Evolutionary conservation across 2,888 invertebrate species (phyloP).

Genomic region (Microplitis manilae): DNA sequence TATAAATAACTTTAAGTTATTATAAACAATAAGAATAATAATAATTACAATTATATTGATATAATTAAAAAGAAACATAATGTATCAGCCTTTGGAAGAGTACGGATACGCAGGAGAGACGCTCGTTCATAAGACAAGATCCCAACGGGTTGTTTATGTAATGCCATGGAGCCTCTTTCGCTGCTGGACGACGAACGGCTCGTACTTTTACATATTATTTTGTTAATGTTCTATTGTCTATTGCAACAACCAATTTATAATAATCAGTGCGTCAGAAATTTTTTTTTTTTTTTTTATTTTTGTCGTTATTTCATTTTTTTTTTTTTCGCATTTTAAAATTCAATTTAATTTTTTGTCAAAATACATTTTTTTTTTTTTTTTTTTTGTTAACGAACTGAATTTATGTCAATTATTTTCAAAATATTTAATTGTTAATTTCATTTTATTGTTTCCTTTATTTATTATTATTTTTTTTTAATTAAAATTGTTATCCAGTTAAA

Average conservation of each 20-base stretch:
- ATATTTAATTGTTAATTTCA: too few species aligned
- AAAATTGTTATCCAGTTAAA: too few species aligned
- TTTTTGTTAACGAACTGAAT: too few species aligned
- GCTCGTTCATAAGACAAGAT: conserved; percentile 19
- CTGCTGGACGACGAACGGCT: conserved; percentile 37
- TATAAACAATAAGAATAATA: conserved; percentile 43
- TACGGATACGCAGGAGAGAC: conserved; percentile 2
- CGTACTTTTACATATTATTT: not conserved
- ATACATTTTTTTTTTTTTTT: too few species aligned
- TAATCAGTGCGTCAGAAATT: not conserved
- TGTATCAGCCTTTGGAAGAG: conserved; percentile 6
- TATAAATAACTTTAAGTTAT: conserved; percentile 61
- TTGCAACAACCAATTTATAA: not conserved
- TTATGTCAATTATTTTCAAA: too few species aligned
- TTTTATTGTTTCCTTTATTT: too few species aligned
- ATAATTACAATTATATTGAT: not conserved
- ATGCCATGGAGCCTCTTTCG: conserved; percentile 31
- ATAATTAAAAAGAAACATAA: not conserved
- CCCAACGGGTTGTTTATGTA: not conserved
- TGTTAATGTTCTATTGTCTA: not conserved
- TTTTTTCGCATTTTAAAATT: too few species aligned
- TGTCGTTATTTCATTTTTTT: too few species aligned
- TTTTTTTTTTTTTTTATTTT: not conserved
- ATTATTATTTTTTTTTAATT: too few species aligned
- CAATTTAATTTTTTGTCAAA: too few species aligned